These are phyloP conservation scores for Megalopta genalis DNA, from an alignment of 1,140 invertebrate genomes.

Conservation along the genomic window DNA sequence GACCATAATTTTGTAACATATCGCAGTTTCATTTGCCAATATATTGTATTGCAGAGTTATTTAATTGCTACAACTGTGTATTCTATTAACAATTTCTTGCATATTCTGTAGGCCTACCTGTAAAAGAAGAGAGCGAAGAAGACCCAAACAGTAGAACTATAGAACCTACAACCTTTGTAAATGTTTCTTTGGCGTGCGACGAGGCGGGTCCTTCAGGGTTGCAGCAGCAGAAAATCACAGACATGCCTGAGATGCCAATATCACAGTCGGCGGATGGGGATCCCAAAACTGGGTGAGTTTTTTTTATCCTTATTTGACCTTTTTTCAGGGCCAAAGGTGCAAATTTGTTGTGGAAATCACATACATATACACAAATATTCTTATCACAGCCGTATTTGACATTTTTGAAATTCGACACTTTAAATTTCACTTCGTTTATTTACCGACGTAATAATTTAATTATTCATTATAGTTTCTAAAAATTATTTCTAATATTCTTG, in stretches of 20 bases:
- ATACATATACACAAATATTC: conserved; percentile 62
- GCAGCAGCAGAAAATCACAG: conserved; percentile 76
- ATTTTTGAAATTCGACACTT: too few species aligned
- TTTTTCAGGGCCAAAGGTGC: conserved; percentile 73
- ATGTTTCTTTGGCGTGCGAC: conserved; percentile 78
- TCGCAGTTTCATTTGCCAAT: conserved; percentile 2
- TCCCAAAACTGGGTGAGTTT: conserved; percentile 82
- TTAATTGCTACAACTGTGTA: neutral
- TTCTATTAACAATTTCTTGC: neutral
- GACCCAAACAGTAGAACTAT: conserved; percentile 73
- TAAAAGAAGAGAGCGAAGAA: conserved; percentile 78
- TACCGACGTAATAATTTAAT: neutral
- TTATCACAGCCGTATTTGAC: conserved; percentile 3
- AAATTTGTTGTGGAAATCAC: conserved; percentile 73
- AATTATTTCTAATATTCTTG: neutral
- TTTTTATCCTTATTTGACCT: conserved; percentile 57
- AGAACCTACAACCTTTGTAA: conserved; percentile 78
- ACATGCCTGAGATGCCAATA: conserved; percentile 74
- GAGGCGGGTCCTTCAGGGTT: conserved; percentile 82
- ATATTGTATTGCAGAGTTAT: conserved; percentile 6
- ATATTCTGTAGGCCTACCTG: conserved; percentile 69
- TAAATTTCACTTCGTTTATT: neutral
- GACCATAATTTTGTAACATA: neutral
- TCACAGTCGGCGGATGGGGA: conserved; percentile 72
- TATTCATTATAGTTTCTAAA: neutral